A percentile compares a stretch with the other conserved stretches of the same genome.
Evolutionary conservation across 2,888 invertebrate species (phyloP).

Genomic region (Cosmopolites sordidus): DNA sequence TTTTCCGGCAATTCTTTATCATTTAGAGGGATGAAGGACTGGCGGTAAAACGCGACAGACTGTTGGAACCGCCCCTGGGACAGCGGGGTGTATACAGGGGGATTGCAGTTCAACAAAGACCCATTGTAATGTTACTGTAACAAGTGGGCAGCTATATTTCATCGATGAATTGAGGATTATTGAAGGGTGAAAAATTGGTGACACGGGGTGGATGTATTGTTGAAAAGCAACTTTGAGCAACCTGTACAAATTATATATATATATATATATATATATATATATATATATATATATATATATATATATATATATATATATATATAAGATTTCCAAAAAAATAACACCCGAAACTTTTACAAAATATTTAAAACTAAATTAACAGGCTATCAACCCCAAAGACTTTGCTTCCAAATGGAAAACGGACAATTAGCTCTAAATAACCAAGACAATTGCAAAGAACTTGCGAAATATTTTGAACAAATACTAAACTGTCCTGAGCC

Average conservation of each 20-base stretch:
- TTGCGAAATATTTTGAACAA: too few relatives aligned
- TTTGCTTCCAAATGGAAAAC: too few relatives aligned
- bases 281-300: too few relatives aligned
- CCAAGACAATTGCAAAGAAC: too few relatives aligned
- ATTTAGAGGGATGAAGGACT: constrained; percentile 11
- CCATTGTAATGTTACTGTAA: constrained; percentile 22
- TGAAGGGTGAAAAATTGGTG: constrained; percentile 15
- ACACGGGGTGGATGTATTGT: constrained; percentile 14
- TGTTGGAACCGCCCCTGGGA: constrained; percentile 30
- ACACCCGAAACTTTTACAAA: too few relatives aligned
- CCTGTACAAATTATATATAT: not conserved
- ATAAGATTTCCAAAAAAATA: too few relatives aligned
- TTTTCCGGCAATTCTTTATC: constrained; percentile 22
- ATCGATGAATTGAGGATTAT: constrained; percentile 20
- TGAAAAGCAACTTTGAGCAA: not conserved
- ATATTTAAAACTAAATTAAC: too few relatives aligned
- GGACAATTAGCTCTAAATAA: too few relatives aligned
- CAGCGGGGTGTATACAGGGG: constrained; percentile 15
- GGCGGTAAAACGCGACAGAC: constrained; percentile 30
- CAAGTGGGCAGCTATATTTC: constrained; percentile 35
- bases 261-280: too few relatives aligned
- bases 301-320: too few relatives aligned
- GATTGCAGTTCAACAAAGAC: constrained; percentile 19
- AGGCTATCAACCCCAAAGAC: too few relatives aligned
- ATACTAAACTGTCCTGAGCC: too few relatives aligned